phyloP scores from a whole-genome alignment of 1,140 invertebrate species.

The Cotesia typhae region DNA sequence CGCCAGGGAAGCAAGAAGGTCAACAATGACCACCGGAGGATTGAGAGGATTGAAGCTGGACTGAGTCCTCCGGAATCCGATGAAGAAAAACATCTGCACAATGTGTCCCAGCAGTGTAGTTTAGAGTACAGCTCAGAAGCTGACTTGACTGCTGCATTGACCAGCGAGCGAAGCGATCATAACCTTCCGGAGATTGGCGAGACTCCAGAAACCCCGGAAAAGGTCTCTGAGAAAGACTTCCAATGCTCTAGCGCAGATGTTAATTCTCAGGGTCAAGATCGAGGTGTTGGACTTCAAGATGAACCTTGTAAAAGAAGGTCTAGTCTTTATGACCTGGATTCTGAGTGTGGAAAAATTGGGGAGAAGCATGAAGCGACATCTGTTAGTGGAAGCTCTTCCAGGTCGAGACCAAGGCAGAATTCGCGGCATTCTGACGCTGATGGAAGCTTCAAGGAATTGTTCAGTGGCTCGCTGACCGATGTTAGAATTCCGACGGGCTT shows the following conservation, averaged over 20 bases:
- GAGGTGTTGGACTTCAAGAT: slow-evolving; percentile 46
- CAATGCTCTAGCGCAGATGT: slow-evolving; percentile 39
- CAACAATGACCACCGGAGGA: slow-evolving; percentile 51
- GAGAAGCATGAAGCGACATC: slow-evolving; percentile 48
- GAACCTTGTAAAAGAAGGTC: slow-evolving; percentile 57
- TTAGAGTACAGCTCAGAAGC: slow-evolving; percentile 80
- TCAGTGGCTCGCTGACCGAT: slow-evolving; percentile 34
- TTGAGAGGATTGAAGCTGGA: slow-evolving; percentile 51
- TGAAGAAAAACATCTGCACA: slow-evolving; percentile 64
- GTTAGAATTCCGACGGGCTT: slow-evolving; percentile 35
- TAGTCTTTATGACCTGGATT: slow-evolving; percentile 50
- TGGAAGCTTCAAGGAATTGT: slow-evolving; percentile 36
- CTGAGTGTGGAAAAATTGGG: slow-evolving; percentile 48
- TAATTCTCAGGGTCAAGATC: background rate
- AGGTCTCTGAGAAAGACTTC: slow-evolving; percentile 28
- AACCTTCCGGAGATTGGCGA: slow-evolving; percentile 60
- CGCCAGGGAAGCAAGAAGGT: slow-evolving; percentile 47
- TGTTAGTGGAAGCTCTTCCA: slow-evolving; percentile 41
- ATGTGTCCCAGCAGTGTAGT: slow-evolving; percentile 68
- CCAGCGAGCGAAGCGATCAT: slow-evolving; percentile 58
- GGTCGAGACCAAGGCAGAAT: slow-evolving; percentile 41
- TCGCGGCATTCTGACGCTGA: slow-evolving; percentile 43
- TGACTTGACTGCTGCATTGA: slow-evolving; percentile 73
- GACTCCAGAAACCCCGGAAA: slow-evolving; percentile 38
- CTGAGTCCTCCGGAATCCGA: slow-evolving; percentile 57